Base-by-base conservation (phyloP, 1,140 invertebrate genomes). In the Drosophila lowei region DNA sequence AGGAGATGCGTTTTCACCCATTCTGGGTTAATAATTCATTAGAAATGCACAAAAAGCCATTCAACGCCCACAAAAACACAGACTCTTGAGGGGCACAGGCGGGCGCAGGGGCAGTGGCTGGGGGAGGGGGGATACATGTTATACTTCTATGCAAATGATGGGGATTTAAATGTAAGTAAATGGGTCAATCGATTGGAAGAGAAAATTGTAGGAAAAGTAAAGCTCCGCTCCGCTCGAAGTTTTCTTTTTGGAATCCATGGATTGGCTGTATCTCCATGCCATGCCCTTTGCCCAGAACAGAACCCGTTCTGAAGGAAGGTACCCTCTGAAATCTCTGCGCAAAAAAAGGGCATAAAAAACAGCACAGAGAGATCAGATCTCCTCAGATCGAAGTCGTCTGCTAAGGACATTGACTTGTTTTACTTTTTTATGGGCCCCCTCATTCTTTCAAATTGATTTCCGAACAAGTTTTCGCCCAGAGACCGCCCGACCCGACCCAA, bases 1-100 rank as follows among this genome's bases (percentile, higher is more conserved):
- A 1, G 34, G 34, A 46, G 61, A 71, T 78, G 79, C 79, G 56
- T 84, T 84, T 84, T 79, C 79, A 62, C 66, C 62, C 53, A 58
- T 77, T 77, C 75, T 66, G 54, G 63, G 70, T 74, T 79, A 77
- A 81, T 84, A 72, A 79, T 83, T 79, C 64, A 79, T 84, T 85
- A 76, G 72, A 85, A 85, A 84, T 76, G 74, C 79, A 72, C 21
- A 28, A 16, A 54, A 61, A 61, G 4, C 49, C 16, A 28, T 15
- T 23, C n/a, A 42, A 63, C 57, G 30, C 56, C 58, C 63, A 62
- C 59, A 34, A 46, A 21, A 46, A 41, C n/a, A 18, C 13, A 50
- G 34, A 50, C 28, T 30, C 25, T 30, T 8, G 30, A 3, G 30
- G 11, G n/a, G 23, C 15, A 25, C 23, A 4, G 23, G 23, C 3